These are phyloP conservation scores for Sakesphorus luctuosus DNA, from an alignment of 2,113 vertebrate species.

Conservation along the genomic window DNA sequence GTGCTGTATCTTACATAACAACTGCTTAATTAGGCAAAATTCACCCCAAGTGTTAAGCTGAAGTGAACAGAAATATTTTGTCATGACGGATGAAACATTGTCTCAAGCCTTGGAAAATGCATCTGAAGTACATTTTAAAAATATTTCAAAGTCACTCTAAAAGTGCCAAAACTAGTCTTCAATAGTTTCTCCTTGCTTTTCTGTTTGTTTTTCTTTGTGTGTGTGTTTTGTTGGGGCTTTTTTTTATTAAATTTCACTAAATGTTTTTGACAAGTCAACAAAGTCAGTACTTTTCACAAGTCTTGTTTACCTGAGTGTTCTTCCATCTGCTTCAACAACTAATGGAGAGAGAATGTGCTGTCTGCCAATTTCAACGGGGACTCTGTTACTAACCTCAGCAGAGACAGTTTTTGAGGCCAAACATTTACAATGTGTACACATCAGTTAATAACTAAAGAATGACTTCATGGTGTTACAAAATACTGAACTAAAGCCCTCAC, in stretches of 20 bases:
- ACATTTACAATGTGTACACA: background rate
- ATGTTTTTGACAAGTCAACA: background rate
- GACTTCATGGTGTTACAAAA: background rate
- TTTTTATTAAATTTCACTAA: background rate
- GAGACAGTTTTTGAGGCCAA: background rate
- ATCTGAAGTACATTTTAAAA: background rate
- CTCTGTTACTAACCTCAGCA: background rate
- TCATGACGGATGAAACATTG: background rate
- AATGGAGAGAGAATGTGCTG: background rate
- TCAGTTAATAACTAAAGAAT: background rate
- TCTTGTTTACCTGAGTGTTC: background rate
- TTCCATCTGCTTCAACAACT: background rate
- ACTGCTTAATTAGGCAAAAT: background rate
- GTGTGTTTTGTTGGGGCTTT: background rate
- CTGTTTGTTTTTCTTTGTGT: too few relatives aligned
- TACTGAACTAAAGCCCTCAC: background rate
- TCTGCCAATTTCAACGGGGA: background rate
- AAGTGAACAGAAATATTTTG: background rate
- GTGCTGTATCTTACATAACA: background rate
- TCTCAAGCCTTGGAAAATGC: background rate
- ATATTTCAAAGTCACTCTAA: background rate
- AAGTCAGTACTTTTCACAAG: background rate
- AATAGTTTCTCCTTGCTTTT: background rate
- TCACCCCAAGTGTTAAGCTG: background rate
- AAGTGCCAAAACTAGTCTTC: background rate